Evolutionary conservation across 2,797 vertebrate species (phyloP).

Genomic region (Avahi laniger): DNA sequence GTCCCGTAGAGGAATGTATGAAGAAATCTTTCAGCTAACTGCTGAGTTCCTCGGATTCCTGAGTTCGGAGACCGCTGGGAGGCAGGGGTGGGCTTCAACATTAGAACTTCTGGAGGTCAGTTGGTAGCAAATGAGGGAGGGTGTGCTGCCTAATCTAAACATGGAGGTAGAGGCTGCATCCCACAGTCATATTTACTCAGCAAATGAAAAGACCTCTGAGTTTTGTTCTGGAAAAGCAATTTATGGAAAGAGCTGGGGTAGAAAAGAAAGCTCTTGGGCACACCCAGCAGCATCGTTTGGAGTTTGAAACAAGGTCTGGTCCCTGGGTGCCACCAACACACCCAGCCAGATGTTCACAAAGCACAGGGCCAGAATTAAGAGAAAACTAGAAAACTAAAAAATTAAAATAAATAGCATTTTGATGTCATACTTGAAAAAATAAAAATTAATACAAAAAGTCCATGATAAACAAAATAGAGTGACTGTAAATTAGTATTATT

Average conservation of each 20-base stretch:
- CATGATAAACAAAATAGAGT: background rate
- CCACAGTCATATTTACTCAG: background rate
- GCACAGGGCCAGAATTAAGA: background rate
- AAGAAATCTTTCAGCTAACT: background rate
- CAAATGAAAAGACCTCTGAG: background rate
- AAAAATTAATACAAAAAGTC: background rate
- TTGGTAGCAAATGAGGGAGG: background rate
- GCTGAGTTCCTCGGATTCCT: background rate
- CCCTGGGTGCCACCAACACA: background rate
- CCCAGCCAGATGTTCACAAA: background rate
- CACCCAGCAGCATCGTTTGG: background rate
- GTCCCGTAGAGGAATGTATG: background rate
- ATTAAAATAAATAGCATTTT: background rate
- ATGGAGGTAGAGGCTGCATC: background rate
- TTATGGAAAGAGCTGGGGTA: background rate
- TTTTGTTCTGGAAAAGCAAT: constrained; percentile 1
- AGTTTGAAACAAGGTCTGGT: background rate
- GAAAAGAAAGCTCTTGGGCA: background rate
- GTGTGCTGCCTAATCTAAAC: background rate
- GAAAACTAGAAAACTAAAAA: background rate
- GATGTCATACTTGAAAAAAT: background rate
- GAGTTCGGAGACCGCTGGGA: background rate
- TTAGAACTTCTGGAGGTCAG: constrained; percentile 20
- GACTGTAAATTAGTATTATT: background rate
- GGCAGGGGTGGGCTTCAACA: background rate